Evolutionary conservation across 2,113 vertebrate species (phyloP), one percentile per base, ranked within the genome.

Genomic region (Tychaedon coryphoeus): DNA sequence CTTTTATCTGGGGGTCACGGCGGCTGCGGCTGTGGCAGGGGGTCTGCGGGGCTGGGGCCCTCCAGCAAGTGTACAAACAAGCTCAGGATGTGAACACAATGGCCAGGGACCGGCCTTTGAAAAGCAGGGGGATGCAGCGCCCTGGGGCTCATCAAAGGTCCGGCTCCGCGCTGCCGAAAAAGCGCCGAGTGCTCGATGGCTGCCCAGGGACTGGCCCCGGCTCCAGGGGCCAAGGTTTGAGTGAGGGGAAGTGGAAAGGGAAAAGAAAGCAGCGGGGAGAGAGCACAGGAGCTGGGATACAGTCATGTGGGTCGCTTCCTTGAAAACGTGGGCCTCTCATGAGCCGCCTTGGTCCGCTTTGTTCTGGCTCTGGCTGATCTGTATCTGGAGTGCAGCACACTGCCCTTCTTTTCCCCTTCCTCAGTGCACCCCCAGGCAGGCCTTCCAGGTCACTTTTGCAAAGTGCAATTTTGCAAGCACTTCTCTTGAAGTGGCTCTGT

Each of bases 1-100:
- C 82, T 71, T 71, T 96, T 96, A 96, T 97, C 94, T 71, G 51
- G 5, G 4, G 14, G 50, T 31, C 85, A 70, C 45, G 47, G 64
- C 4, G 4, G 67, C 88, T 86, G 70, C 40, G 1, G 8, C 89
- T 47, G 88, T 6, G 3, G 88, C 74, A 74, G 92, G 90, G 91
- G 81, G 61, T 74, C 87, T 73, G 81, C 3, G 5, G 76, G 76
- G 78, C 70, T 28, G 78, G 79, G 82, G 38, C 47, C 38, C 43
- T 53, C 20, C 14, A 3, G 34, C 10, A 0, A 61, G 88, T 4
- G 31, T 38, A 84, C 88, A 97, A 96, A 97, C 88, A 97, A 97
- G 83, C 86, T 96, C 95, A 94, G 96, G 96, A 97, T 90, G 64
- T 38, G 83, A 95, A 78, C 64, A 96, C 94, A 97, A 96, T 97